phyloP scores from a whole-genome alignment of 2,113 vertebrate genomes.

The Lophotis ruficrista region DNA sequence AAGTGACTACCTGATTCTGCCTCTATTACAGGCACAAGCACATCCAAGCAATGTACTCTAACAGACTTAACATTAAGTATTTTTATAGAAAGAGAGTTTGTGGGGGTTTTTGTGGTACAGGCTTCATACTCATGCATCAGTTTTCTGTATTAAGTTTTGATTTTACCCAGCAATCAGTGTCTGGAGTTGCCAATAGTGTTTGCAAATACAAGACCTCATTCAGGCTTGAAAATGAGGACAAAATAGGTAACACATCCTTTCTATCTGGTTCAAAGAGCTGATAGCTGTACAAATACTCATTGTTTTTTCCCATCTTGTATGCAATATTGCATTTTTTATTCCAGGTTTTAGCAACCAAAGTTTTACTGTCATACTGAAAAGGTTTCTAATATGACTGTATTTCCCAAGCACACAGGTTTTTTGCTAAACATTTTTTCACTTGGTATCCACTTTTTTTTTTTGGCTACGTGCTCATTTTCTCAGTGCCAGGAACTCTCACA shows the following conservation, averaged over 20 bases:
- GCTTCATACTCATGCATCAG: not conserved
- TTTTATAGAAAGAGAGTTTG: not conserved
- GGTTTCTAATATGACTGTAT: not conserved
- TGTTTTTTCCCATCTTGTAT: not conserved
- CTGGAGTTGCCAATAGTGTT: not conserved
- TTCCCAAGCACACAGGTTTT: not conserved
- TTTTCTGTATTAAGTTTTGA: not conserved
- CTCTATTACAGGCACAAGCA: not conserved
- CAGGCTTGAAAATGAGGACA: not conserved
- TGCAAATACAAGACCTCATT: not conserved
- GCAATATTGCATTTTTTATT: not conserved
- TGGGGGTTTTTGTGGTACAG: not conserved
- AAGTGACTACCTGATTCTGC: not conserved
- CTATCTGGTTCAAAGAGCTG: not conserved
- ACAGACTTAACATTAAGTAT: not conserved
- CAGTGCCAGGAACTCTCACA: not conserved
- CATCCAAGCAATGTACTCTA: not conserved
- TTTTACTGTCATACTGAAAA: not conserved
- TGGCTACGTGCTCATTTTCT: not conserved
- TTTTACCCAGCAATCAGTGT: not conserved
- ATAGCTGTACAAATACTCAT: not conserved
- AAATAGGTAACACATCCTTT: not conserved
- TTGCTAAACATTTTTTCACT: not conserved
- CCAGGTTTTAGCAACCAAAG: not conserved
- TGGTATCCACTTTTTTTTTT: not conserved